A percentile compares a stretch with the other conserved stretches of the same genome.
These are phyloP conservation scores for Pomacea maculata DNA, from an alignment of 1,140 invertebrate species.

Conservation along the genomic window DNA sequence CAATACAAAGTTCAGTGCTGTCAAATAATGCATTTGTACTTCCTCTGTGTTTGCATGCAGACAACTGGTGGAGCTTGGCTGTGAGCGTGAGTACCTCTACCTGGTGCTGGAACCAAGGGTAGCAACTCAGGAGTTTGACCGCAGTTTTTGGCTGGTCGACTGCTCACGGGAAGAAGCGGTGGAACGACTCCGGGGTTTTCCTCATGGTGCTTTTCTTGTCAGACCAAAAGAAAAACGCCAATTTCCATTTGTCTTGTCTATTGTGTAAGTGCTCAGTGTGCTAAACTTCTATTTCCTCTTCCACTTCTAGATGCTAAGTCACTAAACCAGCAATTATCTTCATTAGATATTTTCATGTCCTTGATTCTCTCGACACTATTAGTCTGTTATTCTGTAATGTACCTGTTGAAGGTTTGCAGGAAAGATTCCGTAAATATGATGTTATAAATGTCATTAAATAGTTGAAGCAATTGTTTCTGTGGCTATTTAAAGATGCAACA, in stretches of 20 bases:
- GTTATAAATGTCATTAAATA: no score
- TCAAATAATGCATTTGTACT: neutral
- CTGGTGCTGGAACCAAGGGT: conserved; percentile 9
- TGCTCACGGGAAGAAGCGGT: conserved; percentile 15
- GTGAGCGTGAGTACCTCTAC: conserved; percentile 2
- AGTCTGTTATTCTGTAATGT: no score
- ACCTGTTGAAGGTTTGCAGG: neutral
- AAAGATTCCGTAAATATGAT: no score
- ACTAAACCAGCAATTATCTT: no score
- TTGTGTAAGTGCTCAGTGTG: conserved; percentile 6
- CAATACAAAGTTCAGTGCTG: neutral
- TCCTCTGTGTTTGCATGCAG: neutral
- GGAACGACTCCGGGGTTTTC: neutral
- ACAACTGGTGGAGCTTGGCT: conserved; percentile 15
- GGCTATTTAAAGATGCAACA: no score
- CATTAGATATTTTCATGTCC: no score
- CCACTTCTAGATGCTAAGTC: no score
- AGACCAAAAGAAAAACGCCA: conserved; percentile 8
- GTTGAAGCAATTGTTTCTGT: no score
- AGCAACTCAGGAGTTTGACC: conserved; percentile 7
- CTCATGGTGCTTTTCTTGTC: conserved; percentile 18
- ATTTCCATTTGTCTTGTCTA: conserved; percentile 13
- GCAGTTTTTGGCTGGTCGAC: conserved; percentile 10
- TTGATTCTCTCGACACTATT: no score
- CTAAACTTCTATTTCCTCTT: no score